Evolutionary conservation across 2,888 invertebrate species (phyloP).

Genomic region (Torymus tubicola): DNA sequence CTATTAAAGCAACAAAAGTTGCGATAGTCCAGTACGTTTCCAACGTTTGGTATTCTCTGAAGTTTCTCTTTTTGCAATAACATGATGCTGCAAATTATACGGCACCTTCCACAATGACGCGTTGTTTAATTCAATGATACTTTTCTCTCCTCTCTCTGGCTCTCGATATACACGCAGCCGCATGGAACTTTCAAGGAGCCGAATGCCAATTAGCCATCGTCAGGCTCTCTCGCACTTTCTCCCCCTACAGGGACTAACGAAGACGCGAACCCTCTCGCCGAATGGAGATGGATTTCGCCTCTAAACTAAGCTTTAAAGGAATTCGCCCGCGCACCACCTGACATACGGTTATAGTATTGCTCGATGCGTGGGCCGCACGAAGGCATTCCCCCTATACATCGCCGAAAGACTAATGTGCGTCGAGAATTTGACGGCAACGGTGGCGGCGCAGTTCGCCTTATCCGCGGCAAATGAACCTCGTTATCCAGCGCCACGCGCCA

Average conservation of each 20-base stretch:
- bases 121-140: too few relatives aligned
- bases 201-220: not conserved
- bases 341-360: slow-evolving; percentile 19
- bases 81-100: too few relatives aligned
- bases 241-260: too few relatives aligned
- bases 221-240: not conserved
- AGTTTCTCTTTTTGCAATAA: too few relatives aligned
- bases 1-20: too few relatives aligned
- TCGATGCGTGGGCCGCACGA: not conserved
- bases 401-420: slow-evolving; percentile 39
- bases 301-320: not conserved
- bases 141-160: too few relatives aligned
- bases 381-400: slow-evolving; percentile 4
- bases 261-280: not conserved
- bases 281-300: not conserved
- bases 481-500: slow-evolving; percentile 17
- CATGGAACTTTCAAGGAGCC: not conserved
- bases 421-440: not conserved
- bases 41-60: too few relatives aligned
- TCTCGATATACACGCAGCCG: too few relatives aligned
- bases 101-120: too few relatives aligned
- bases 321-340: not conserved
- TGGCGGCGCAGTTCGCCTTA: slow-evolving; percentile 28
- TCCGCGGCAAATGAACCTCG: slow-evolving; percentile 29
- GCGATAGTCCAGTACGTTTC: too few relatives aligned